Evolutionary conservation across 2,797 vertebrate genomes (phyloP), one percentile per base, ranked within the genome.

Genomic region (Peromyscus aztecus): DNA sequence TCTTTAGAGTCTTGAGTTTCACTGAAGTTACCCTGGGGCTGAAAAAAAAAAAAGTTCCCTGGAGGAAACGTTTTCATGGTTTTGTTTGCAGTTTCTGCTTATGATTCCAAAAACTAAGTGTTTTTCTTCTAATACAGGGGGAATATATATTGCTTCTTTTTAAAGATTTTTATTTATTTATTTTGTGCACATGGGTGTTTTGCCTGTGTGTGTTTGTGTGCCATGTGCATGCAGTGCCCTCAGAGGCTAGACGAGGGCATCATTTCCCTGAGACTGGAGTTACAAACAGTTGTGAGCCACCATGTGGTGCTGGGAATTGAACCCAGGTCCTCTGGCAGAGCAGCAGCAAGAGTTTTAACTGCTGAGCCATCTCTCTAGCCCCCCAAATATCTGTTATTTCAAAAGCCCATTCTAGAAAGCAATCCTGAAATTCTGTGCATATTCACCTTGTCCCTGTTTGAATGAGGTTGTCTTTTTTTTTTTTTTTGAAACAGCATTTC

Each of bases 1-100:
- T 95, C 59, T 88, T 55, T 37, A 52, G 52, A 37, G 65, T 27
- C 73, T 63, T 63, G 31, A 9, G 31, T 94, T 78, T 91, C 31
- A 24, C 84, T 61, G 52, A 37, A 46, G 23, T 86, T 88, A 75
- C 10, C 7, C 57, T 37, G 46, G 73, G 46, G 55, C 31, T 63
- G 17, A 29, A 61, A 82, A 81, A 52, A 4, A 57, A 4, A 59
- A 88, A 31, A 77, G 87, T 52, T 69, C 13, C 52, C 61, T n/a
- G 19, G 43, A 40, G 37, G 16, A 90, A 40, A 7, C 57, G 14
- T 63, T 67, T 31, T 59, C 27, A 29, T 94, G 34, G 27, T 80
- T 90, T 90, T 89, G 21, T 49, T 92, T 73, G 67, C 23, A 76
- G 43, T 69, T 96, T 94, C 63, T 93, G 73, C 12, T 59, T 65